Evolutionary conservation across 2,888 invertebrate species (phyloP), one percentile per base, ranked within the genome.

Genomic region (Callyntrura sp.): DNA sequence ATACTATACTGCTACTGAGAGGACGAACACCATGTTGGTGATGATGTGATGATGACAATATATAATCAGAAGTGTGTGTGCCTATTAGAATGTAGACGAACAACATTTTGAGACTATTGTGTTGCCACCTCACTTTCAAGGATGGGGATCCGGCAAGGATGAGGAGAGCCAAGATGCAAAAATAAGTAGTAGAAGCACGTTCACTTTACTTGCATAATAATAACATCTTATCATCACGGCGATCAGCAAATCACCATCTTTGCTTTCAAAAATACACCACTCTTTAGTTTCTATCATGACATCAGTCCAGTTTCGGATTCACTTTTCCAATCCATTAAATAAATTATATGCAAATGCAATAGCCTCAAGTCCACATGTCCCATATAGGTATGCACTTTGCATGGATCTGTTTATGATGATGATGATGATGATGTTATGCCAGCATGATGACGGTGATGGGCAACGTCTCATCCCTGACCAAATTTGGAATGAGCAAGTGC

Each of bases 401-500:
- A 35, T 35, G 35, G 35, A 4, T 48, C 11, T n/a, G n/a, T n/a
- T n/a, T n/a, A n/a, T n/a, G n/a, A n/a, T 51, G 62, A 65, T 17
- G 62, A 12, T 65, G 68, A 70, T 70, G 43, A 43, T 70, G 43
- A 43, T 73, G 17, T 35, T 35, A 35, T 35, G 35, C 35, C 6
- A n/a, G n/a, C n/a, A 35, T 35, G 35, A 35, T 35, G 35, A 35
- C 35, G 14, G 35, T 48, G 76, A 76, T 70, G n/a, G 35, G 12
- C 68, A 51, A 17, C 65, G 20, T 83, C 20, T 28, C 51, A 48
- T 83, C 25, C 25, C 51, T 83, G n/a, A 43, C 84, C 84, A 70
- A 85, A 85, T 85, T 85, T 73, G 84, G 84, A 23, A 70, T 70
- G 73, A 51, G 48, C 84, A 65, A 65, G 83, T 83, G 83, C 83